Conservation (phyloP, 2,888 invertebrate species). For the Macrophya annulata region DNA sequence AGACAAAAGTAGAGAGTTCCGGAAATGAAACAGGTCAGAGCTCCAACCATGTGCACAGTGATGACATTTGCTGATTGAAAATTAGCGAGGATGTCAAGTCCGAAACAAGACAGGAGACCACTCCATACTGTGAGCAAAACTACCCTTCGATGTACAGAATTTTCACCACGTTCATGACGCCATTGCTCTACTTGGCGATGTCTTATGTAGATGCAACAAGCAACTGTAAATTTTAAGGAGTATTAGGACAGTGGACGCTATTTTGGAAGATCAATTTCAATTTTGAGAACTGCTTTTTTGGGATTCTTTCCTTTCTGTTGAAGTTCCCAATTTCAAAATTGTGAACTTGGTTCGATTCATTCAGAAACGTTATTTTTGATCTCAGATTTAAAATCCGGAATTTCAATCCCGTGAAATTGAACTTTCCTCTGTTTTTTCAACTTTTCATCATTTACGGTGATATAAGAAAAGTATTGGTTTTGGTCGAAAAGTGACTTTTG, state of each 20-base stretch:
- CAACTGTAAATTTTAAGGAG: constrained; percentile 76
- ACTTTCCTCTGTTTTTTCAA: no score
- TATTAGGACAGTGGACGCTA: no score
- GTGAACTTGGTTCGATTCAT: no score
- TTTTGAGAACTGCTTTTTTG: not conserved
- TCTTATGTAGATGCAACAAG: constrained; percentile 81
- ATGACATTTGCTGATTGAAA: constrained; percentile 83
- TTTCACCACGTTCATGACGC: constrained; percentile 68
- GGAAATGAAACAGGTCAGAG: constrained; percentile 82
- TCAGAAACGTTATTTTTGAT: no score
- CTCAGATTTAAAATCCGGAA: no score
- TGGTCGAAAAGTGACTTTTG: no score
- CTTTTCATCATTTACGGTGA: no score
- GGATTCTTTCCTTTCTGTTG: not conserved
- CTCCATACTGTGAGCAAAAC: constrained; percentile 76
- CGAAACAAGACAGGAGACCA: constrained; percentile 81
- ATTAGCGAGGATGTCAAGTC: constrained; percentile 83
- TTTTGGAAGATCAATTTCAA: not conserved
- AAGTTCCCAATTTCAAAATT: no score
- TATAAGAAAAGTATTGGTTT: no score
- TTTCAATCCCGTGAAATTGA: no score
- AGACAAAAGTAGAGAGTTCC: constrained; percentile 82
- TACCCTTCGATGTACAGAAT: constrained; percentile 64
- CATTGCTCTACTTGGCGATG: constrained; percentile 81
- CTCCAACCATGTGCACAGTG: constrained; percentile 82